Conservation (phyloP, 2,888 invertebrate species). For the Archips crataeganus region DNA sequence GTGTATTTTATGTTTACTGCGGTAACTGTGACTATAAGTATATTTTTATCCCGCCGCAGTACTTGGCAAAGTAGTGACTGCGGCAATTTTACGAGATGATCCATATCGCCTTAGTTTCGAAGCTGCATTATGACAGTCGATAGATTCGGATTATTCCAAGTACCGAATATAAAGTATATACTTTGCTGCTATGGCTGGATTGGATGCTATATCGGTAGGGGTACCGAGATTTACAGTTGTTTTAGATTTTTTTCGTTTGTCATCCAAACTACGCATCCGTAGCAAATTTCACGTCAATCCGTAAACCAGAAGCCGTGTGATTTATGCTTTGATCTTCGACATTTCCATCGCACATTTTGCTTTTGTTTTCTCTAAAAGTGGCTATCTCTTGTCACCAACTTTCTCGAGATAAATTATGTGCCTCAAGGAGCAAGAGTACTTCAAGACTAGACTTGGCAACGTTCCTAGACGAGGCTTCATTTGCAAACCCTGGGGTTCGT, state of each 20-base stretch:
- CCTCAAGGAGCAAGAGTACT: conserved; percentile 29
- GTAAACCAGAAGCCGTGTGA: neutral
- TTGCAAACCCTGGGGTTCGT: conserved; percentile 28
- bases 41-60: neutral
- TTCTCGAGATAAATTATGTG: conserved; percentile 33
- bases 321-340: neutral
- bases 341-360: neutral
- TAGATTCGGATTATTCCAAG: neutral
- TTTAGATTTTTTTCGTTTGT: too few relatives aligned
- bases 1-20: too few relatives aligned
- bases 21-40: neutral
- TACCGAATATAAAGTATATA: neutral
- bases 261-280: too few relatives aligned
- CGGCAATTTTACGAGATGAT: conserved; percentile 25
- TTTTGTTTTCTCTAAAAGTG: conserved; percentile 11
- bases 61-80: conserved; percentile 28
- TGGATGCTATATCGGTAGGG: too few relatives aligned
- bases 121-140: conserved; percentile 34
- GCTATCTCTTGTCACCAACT: neutral
- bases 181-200: neutral
- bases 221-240: too few relatives aligned
- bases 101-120: conserved; percentile 17
- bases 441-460: conserved; percentile 39
- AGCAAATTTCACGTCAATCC: too few relatives aligned
- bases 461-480: conserved; percentile 37